These are phyloP conservation scores for Aphidius ervi DNA, from an alignment of 1,140 invertebrate species.

Conservation along the genomic window DNA sequence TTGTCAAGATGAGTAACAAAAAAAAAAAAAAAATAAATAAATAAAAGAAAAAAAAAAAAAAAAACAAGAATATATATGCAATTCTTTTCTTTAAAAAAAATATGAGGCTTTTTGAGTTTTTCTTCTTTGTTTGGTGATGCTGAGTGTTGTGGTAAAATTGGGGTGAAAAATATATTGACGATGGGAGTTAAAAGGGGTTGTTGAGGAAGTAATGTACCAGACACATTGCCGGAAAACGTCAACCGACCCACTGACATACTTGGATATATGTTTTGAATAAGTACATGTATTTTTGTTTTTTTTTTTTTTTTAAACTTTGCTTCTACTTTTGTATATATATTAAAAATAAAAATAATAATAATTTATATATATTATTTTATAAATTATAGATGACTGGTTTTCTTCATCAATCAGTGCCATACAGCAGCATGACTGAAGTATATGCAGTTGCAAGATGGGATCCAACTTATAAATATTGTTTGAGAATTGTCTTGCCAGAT, in stretches of 20 bases:
- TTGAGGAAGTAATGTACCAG: conserved; percentile 18
- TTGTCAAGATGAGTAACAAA: too few species aligned
- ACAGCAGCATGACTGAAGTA: conserved; percentile 74
- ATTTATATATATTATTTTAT: background rate
- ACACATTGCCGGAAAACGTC: conserved; percentile 16
- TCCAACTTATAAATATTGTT: conserved; percentile 74
- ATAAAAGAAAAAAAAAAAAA: too few species aligned
- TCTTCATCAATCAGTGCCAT: conserved; percentile 67
- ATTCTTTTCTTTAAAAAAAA: too few species aligned
- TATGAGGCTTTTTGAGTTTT: too few species aligned
- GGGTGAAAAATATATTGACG: too few species aligned
- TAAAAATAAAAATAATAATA: background rate
- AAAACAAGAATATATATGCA: too few species aligned
- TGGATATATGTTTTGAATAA: background rate
- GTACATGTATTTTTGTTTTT: background rate
- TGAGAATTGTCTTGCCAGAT: conserved; percentile 72
- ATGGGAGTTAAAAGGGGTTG: too few species aligned
- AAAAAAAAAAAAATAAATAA: too few species aligned
- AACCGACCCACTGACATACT: conserved; percentile 22
- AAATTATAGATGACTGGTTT: conserved; percentile 61
- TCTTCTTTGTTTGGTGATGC: too few species aligned
- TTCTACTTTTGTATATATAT: background rate
- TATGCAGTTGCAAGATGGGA: conserved; percentile 78
- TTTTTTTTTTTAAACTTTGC: background rate
- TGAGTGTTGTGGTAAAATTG: too few species aligned